These are phyloP conservation scores for Herpetotheres cachinnans DNA, from an alignment of 2,113 vertebrate species.

Conservation along the genomic window DNA sequence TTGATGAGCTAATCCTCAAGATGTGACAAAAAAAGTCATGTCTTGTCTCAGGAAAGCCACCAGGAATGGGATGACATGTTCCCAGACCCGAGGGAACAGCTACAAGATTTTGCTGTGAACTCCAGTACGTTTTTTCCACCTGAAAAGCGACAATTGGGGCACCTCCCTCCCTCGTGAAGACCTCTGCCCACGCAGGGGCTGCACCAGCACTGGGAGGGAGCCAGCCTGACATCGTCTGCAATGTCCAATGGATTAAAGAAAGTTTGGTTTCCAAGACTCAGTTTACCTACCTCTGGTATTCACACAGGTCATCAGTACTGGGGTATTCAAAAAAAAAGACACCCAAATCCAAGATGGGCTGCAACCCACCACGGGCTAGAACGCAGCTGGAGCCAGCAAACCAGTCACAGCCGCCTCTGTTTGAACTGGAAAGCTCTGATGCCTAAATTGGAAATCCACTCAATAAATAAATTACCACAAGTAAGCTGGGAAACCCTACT, in stretches of 20 bases:
- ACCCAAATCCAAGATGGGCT: background rate
- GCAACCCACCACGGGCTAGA: background rate
- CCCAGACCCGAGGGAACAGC: background rate
- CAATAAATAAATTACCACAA: background rate
- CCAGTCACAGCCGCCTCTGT: background rate
- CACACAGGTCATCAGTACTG: background rate
- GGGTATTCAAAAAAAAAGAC: background rate
- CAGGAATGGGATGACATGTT: background rate
- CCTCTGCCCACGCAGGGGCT: background rate
- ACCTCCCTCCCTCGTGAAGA: accelerated
- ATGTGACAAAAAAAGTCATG: background rate
- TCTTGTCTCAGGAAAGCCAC: background rate
- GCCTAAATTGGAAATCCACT: background rate
- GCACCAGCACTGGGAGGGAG: background rate
- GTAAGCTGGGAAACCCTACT: accelerated
- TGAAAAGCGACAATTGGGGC: background rate
- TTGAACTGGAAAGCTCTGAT: background rate
- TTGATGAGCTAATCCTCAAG: background rate
- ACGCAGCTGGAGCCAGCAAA: background rate
- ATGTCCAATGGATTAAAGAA: background rate
- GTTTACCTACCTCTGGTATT: background rate
- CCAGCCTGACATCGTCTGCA: background rate
- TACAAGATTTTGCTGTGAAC: background rate
- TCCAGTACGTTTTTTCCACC: background rate
- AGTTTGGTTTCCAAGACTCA: background rate